Conservation (phyloP, 1,140 invertebrate species). For the Aphis gossypii region DNA sequence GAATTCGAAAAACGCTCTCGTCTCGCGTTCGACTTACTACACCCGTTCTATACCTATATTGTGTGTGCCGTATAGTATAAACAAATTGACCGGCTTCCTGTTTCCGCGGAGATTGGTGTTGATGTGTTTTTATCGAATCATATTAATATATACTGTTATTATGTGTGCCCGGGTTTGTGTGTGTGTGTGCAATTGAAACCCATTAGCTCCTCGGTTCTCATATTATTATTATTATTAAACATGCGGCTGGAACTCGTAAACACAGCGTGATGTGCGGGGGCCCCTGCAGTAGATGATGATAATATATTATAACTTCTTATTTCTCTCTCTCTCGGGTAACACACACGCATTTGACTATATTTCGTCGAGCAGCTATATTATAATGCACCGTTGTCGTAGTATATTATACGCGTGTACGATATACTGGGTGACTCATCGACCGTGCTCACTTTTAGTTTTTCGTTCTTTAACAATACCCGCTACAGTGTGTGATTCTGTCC, state of each 20-base stretch:
- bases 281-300: neutral
- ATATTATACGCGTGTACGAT: neutral
- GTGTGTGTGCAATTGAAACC: slow-evolving; percentile 32
- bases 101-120: slow-evolving; percentile 11
- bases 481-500: too few relatives aligned
- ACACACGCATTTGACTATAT: neutral
- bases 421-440: neutral
- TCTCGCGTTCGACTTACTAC: neutral
- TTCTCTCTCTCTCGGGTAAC: neutral
- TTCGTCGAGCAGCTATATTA: neutral
- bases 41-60: too few relatives aligned
- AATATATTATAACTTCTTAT: slow-evolving; percentile 20
- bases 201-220: slow-evolving; percentile 19
- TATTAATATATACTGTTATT: neutral
- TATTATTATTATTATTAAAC: slow-evolving; percentile 21
- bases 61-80: neutral
- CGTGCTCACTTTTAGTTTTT: too few relatives aligned
- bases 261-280: slow-evolving; percentile 35
- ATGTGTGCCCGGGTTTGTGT: neutral
- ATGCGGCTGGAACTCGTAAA: neutral
- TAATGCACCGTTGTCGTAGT: neutral
- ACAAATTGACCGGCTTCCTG: slow-evolving; percentile 56
- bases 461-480: too few relatives aligned
- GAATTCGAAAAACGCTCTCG: neutral
- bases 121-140: slow-evolving; percentile 34